Evolutionary conservation across 2,797 vertebrate species (phyloP), one percentile per base, ranked within the genome.

Genomic region (Podarcis siculus): DNA sequence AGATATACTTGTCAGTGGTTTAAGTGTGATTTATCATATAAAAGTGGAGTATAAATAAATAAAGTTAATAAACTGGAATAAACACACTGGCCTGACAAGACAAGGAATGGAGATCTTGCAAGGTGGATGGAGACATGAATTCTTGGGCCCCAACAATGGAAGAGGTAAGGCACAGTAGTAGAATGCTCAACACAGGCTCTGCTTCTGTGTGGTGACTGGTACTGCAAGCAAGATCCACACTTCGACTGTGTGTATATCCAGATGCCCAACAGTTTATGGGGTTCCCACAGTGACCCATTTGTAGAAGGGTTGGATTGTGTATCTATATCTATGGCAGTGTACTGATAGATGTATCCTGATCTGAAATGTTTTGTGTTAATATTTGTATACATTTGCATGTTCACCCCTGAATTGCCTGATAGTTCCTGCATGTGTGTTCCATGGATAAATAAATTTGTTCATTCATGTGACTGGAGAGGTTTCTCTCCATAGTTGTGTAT

Each of bases 1-100:
- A 69, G 12, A 69, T 69, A 30, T 69, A 10, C 30, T 69, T 69
- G 10, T 35, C 32, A 72, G 71, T 72, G 67, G n/a, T 5, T 72
- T 72, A n/a, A 72, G 69, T 32, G 71, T 72, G n/a, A 19, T 35
- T 72, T 32, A 32, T 12, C 73, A 76, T 42, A 67, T 37, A 66
- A 82, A 82, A 82, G 15, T 82, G 35, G 23, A 15, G 64, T 82
- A 82, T 82, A 82, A 82, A 66, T 27, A 81, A 86, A 69, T 77
- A n/a, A 86, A 35, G 49, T 69, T 58, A 85, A 66, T 64, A 55
- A 13, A 77, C 39, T 82, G 25, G 73, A 67, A 83, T 78, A 71
- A 86, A 77, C 32, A 21, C 61, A 25, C 27, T 32, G 30, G 30
- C 58, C 21, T 45, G 23, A 66, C 8, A 30, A 15, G 61, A 30